Evolutionary conservation across 2,113 vertebrate genomes (phyloP).

Genomic region (Zeus faber): DNA sequence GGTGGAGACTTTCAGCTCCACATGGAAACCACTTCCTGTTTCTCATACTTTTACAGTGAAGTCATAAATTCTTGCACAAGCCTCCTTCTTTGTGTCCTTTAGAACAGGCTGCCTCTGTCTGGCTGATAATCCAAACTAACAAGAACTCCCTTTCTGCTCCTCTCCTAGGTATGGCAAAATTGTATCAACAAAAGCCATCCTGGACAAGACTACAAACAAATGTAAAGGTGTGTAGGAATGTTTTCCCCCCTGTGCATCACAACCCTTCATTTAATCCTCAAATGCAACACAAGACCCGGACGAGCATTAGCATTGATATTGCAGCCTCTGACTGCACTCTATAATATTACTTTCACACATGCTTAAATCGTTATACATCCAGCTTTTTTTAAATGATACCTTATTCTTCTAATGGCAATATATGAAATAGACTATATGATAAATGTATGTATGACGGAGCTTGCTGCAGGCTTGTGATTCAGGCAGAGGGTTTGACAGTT

Average conservation of each 20-base stretch:
- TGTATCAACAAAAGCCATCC: conserved; percentile 97
- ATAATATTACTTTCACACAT: neutral
- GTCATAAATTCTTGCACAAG: conserved; percentile 70
- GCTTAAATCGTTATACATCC: no score
- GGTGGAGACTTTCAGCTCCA: conserved; percentile 54
- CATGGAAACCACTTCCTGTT: conserved; percentile 69
- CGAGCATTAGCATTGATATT: no score
- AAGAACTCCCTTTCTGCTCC: conserved; percentile 53
- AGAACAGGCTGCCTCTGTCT: conserved; percentile 55
- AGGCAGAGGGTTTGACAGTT: conserved; percentile 3
- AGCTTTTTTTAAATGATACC: no score
- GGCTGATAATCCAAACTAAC: conserved; percentile 44
- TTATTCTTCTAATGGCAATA: neutral
- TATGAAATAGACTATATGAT: neutral
- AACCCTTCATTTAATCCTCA: neutral
- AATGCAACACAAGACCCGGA: neutral
- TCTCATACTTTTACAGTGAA: conserved; percentile 66
- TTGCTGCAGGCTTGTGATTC: neutral
- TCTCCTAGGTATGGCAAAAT: conserved; percentile 95
- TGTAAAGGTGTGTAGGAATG: conserved; percentile 90
- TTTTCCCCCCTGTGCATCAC: conserved; percentile 10
- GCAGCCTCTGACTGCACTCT: no score
- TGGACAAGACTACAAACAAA: conserved; percentile 99
- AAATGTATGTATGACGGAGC: neutral
- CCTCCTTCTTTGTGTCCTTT: conserved; percentile 51